Conservation (phyloP, 2,888 invertebrate genomes). For the Lasioglossum morio region DNA sequence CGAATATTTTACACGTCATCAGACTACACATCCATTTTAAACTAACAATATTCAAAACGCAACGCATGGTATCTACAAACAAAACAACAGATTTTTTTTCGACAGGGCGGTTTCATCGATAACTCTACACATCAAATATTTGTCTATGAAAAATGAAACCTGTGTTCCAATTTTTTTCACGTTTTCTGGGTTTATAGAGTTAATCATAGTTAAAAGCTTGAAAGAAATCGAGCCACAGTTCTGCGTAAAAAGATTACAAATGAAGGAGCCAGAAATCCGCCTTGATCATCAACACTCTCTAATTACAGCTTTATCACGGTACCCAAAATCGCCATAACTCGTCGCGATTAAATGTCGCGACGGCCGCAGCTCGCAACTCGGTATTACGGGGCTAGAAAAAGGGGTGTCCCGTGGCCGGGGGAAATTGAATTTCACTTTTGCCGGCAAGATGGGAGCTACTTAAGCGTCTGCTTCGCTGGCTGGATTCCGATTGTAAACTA, state of each 20-base stretch:
- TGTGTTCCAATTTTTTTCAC: no score
- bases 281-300: conserved; percentile 29
- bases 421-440: conserved; percentile 67
- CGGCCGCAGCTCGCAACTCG: conserved; percentile 21
- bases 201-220: no score
- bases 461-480: conserved; percentile 64
- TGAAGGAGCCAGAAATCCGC: neutral
- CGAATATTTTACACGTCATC: no score
- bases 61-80: no score
- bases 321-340: conserved; percentile 22
- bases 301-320: conserved; percentile 18
- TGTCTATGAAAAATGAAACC: no score
- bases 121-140: no score
- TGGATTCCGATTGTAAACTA: conserved; percentile 71
- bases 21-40: no score
- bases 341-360: conserved; percentile 29
- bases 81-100: no score
- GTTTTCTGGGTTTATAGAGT: no score
- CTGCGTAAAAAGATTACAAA: neutral
- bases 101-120: no score
- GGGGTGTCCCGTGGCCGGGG: conserved; percentile 18
- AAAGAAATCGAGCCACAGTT: neutral
- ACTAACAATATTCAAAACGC: no score
- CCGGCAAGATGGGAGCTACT: conserved; percentile 62
- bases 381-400: conserved; percentile 36